phyloP scores from a whole-genome alignment of 2,113 vertebrate species.

The Pycnonotus jocosus region DNA sequence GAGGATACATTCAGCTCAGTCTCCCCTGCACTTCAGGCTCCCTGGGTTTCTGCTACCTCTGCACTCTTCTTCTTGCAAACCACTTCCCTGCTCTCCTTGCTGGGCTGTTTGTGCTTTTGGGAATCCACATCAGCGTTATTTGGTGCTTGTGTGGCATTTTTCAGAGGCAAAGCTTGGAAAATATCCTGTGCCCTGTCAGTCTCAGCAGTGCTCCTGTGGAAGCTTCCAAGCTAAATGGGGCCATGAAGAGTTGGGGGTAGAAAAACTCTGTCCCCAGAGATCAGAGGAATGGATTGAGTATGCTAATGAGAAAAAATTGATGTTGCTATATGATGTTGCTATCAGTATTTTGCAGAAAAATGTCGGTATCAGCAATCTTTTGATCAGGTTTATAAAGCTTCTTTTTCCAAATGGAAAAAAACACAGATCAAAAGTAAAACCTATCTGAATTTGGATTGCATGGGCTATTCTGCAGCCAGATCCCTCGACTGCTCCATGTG shows the following conservation, averaged over 20 bases:
- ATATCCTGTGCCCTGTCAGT: not conserved
- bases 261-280: not conserved
- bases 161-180: not conserved
- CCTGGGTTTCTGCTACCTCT: not conserved
- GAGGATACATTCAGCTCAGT: not conserved
- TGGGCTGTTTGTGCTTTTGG: not conserved
- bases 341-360: not conserved
- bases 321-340: not conserved
- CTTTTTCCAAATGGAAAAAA: not conserved
- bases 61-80: not conserved
- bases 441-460: not conserved
- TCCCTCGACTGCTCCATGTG: not conserved
- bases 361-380: not conserved
- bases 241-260: not conserved
- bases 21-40: not conserved
- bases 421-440: not conserved
- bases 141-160: not conserved
- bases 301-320: not conserved
- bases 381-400: not conserved
- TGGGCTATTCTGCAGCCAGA: not conserved
- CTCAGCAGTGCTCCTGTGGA: not conserved
- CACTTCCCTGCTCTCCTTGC: not conserved
- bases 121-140: not conserved
- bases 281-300: not conserved
- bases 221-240: not conserved